A percentile compares a stretch with the other conserved stretches of the same genome.
These are phyloP conservation scores for Ochropleura leucogaster DNA, from an alignment of 2,888 invertebrate genomes.

Conservation along the genomic window DNA sequence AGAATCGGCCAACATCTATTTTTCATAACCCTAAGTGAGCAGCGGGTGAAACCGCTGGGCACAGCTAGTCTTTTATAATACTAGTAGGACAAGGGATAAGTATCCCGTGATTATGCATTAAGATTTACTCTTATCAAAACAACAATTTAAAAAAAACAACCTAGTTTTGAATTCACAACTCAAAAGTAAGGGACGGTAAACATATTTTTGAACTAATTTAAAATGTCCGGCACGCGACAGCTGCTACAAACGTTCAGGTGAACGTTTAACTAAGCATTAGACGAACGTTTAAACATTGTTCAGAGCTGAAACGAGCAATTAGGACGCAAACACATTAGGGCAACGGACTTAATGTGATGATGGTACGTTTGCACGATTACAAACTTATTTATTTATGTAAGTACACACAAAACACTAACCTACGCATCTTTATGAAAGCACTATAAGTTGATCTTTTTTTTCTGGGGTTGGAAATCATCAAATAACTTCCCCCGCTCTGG, in stretches of 20 bases:
- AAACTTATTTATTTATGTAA: background rate
- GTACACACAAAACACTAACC: background rate
- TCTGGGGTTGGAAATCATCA: too few relatives aligned
- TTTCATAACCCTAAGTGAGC: too few relatives aligned
- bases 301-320: conserved; percentile 50
- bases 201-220: conserved; percentile 49
- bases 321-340: conserved; percentile 42
- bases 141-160: too few relatives aligned
- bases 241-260: conserved; percentile 54
- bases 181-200: conserved; percentile 23
- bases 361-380: conserved; percentile 18
- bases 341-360: conserved; percentile 36
- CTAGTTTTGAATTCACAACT: background rate
- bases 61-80: too few relatives aligned
- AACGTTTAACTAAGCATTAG: conserved; percentile 50
- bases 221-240: conserved; percentile 43
- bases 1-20: too few relatives aligned
- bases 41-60: too few relatives aligned
- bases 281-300: conserved; percentile 47
- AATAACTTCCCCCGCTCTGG: too few relatives aligned
- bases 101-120: too few relatives aligned
- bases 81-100: too few relatives aligned
- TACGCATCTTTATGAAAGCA: too few relatives aligned
- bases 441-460: too few relatives aligned
- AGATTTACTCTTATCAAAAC: too few relatives aligned